Evolutionary conservation across 2,888 invertebrate species (phyloP), one percentile per base, ranked within the genome.

Genomic region (Rutpela maculata): DNA sequence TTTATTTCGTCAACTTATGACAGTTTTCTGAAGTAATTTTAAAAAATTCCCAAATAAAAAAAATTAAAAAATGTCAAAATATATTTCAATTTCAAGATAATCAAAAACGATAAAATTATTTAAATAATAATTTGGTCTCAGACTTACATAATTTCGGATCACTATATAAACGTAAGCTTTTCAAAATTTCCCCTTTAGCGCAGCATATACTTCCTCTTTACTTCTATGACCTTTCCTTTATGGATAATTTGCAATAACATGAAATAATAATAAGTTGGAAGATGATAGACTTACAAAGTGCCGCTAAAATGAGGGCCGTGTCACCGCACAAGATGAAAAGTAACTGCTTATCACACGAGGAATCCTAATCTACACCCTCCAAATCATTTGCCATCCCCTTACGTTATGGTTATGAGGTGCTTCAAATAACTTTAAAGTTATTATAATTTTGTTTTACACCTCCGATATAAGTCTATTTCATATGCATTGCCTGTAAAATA

Each of bases 181-280:
- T 15, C n/a, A 22, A 59, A 55, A 62, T 56, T 67, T 31, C n/a
- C 7, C 55, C 77, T 71, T 77, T 22, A 1, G 18, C 43, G 19
- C 74, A 76, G 73, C 80, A 71, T 72, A 78, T 15, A 50, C 50
- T 50, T n/a, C 50, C n/a, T n/a, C n/a, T n/a, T 50, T n/a, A 50
- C 50, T n/a, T 50, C 50, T n/a, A 50, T 50, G 50, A 50, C n/a
- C 75, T 77, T 76, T 80, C 82, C 82, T 85, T 85, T 85, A 86
- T 86, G 87, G 85, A 88, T 87, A 88, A 88, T 88, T 87, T 87
- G 87, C 88, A 86, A 86, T 85, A 85, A 85, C 87, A 87, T 88
- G 87, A 87, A 88, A 87, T 87, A 88, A 86, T 88, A 87, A 88
- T 87, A 87, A 87, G 85, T 77, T 73, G 75, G 73, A 79, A 78